These are phyloP conservation scores for Dipodomys merriami DNA, from an alignment of 2,113 vertebrate genomes.

Conservation along the genomic window DNA sequence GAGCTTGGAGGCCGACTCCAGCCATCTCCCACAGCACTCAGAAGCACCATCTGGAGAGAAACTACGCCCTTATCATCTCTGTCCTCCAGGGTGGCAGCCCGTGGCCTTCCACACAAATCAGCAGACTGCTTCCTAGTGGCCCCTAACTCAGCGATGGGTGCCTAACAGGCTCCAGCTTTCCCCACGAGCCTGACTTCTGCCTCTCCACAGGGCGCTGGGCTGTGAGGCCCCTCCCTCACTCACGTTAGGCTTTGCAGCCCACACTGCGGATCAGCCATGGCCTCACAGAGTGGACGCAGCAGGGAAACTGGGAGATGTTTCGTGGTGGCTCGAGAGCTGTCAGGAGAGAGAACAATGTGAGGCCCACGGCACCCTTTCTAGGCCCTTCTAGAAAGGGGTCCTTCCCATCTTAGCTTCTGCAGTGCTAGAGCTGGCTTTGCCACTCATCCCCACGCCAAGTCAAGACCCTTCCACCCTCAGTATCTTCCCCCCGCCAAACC, in stretches of 20 bases:
- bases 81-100: background rate
- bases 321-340: background rate
- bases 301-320: constrained; percentile 36
- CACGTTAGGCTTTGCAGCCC: constrained; percentile 60
- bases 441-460: background rate
- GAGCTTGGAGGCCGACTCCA: background rate
- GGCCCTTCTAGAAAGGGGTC: background rate
- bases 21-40: accelerated
- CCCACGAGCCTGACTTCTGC: background rate
- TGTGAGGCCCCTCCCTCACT: background rate
- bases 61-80: background rate
- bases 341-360: constrained; percentile 8
- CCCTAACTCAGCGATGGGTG: no score
- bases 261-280: constrained; percentile 29
- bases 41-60: background rate
- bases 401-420: background rate
- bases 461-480: background rate
- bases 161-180: background rate
- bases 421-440: background rate
- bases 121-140: background rate
- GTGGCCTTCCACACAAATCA: background rate
- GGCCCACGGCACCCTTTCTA: accelerated
- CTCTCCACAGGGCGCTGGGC: background rate
- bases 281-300: constrained; percentile 60
- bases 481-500: background rate